Base-by-base conservation (phyloP, 1,140 invertebrate genomes). In the Vollenhovia emeryi region DNA sequence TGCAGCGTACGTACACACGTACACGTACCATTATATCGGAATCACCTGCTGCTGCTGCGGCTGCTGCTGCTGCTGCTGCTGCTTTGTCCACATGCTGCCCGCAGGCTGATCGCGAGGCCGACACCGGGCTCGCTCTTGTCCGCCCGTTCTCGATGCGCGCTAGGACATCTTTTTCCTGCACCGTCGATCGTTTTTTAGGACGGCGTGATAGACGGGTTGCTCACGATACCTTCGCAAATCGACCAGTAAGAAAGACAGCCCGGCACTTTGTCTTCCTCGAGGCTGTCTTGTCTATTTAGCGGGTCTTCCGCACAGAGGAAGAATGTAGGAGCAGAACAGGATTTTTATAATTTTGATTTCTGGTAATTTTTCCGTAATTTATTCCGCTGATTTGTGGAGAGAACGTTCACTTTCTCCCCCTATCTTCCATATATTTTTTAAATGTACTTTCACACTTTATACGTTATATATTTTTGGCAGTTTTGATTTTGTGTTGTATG, bases 11-110 rank as follows among this genome's bases (percentile, higher is more conserved):
- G 52, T 74, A 21, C 40, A 55, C 52, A 57, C 18, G 4, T 52
- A 45, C 30, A 55, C 55, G 52, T 57, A 69, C 45, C 64, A 62
- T 86, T 90, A 80, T 64, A 89, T 86, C 75, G 85, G 80, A 66
- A 89, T 92, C 92, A 92, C 92, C 92, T 93, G 92, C 92, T 91
- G 86, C 36, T 66, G 66, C 36, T 92, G 92, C 92, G 87, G 88
- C 24, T 66, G 66, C 76, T 83, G 60, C 9, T 76, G 62, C 33
- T 93, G 92, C 24, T 93, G 92, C 92, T 91, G 85, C 24, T 79
- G 52, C 78, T 85, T 84, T 85, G 85, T 88, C 86, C 91, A 92
- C 88, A 91, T 92, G 89, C 89, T 86, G 87, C 89, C 91, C 84
- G 92, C 91, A 91, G 92, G 91, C 92, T 89, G 85, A 87, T 90